Base-by-base conservation (phyloP, 2,797 vertebrate genomes). In the Spinibarbus caldwelli region DNA sequence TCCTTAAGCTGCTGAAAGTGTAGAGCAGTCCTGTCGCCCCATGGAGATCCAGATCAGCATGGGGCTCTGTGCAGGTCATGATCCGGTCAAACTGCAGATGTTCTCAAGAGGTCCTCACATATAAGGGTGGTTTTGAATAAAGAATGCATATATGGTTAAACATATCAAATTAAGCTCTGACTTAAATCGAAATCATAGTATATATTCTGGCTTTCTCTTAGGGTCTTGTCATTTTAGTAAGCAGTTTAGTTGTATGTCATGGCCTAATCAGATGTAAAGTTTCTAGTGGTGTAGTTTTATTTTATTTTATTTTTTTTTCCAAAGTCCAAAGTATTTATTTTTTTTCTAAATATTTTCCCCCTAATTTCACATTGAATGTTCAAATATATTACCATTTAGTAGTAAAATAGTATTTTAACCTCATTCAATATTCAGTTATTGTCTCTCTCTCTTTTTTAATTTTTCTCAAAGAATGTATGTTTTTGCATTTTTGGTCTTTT, bases 11-110 rank as follows among this genome's bases (percentile, higher is more conserved):
- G 23, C 77, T 47, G 47, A 38, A 84, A 66, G 38, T 26, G 6
- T 54, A 64, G 11, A 76, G 57, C 2, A 26, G 23, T 38, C 11
- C 45, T 62, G 41, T 83, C 26, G 29, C 71, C 45, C 45, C 45
- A 38, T 77, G 36, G 49, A 77, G 73, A 77, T 77, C 34, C 73
- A 57, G 73, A 77, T 36, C 49, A 45, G 59, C 71, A 43, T 64
- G 73, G 31, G 52, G 49, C 52, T 77, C 34, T 54, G 41, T 62
- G 79, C n/a, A 76, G 72, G 72, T 83, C 36, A 49, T 84, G 38
- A 68, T 70, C 57, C 21, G 86, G 86, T 80, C 82, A 76, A 84
- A 75, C 38, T 80, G 47, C 62, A 78, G 54, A 73, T 66, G 66
- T 78, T 83, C 59, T 36, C 23, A 59, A 79, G 76, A 84, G 77